Conservation (phyloP, 1,140 invertebrate species). For the Psix sp. region DNA sequence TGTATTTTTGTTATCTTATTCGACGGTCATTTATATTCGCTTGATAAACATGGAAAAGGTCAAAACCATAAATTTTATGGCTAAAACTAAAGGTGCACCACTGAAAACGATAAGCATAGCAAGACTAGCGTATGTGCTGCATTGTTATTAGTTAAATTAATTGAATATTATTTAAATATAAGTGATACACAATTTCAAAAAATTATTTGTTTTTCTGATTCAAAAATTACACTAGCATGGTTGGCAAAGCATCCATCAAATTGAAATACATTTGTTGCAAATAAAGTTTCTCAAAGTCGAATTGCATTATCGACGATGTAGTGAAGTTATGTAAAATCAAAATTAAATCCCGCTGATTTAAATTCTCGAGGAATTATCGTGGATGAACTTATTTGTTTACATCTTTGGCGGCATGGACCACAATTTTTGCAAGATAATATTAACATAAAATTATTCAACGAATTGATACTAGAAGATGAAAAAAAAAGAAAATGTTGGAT, state of each 20-base stretch:
- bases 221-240: not conserved
- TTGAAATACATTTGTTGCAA: not conserved
- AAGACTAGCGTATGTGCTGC: not conserved
- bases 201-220: not conserved
- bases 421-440: too few species aligned
- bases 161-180: not conserved
- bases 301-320: not conserved
- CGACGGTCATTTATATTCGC: too few species aligned
- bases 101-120: not conserved
- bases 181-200: not conserved
- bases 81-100: not conserved
- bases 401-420: too few species aligned
- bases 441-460: too few species aligned
- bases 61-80: not conserved
- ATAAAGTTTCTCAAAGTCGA: not conserved
- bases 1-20: too few species aligned
- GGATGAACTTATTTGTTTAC: too few species aligned
- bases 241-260: not conserved
- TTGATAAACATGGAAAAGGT: too few species aligned
- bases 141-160: not conserved
- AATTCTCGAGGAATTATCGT: not conserved
- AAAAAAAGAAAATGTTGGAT: not conserved
- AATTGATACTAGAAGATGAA: too few species aligned
- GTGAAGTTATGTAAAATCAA: not conserved
- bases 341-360: not conserved